These are phyloP conservation scores for Nyctereutes procyonoides DNA, from an alignment of 2,113 vertebrate genomes.

Conservation along the genomic window DNA sequence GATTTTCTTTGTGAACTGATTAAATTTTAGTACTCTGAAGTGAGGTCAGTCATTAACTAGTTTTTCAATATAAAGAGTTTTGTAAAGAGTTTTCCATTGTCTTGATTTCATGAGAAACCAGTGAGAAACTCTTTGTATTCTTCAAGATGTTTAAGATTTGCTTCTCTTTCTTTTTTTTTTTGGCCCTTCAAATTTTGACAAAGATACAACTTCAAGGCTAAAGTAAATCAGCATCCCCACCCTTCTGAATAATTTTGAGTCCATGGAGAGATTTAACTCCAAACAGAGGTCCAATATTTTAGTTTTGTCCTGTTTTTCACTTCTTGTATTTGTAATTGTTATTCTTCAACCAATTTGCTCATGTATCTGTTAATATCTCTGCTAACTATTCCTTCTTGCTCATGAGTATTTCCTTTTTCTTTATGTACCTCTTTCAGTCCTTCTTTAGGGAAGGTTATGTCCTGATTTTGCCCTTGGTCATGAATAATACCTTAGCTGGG, in stretches of 20 bases:
- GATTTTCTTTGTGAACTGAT: not conserved
- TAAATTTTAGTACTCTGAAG: not conserved
- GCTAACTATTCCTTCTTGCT: not conserved
- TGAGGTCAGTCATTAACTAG: not conserved
- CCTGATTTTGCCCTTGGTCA: not conserved
- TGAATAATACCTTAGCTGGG: not conserved
- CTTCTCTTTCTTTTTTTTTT: not conserved
- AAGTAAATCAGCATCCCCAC: not conserved
- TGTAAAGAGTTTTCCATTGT: not conserved
- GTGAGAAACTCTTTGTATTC: not conserved
- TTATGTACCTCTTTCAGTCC: not conserved
- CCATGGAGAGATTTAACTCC: not conserved
- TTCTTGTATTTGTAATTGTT: not conserved
- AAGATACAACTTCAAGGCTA: not conserved
- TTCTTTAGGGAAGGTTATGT: not conserved
- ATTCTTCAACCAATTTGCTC: not conserved
- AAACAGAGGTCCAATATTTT: not conserved
- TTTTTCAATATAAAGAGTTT: not conserved
- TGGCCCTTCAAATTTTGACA: not conserved
- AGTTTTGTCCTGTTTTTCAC: not conserved
- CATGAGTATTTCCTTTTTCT: not conserved
- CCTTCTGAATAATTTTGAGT: not conserved
- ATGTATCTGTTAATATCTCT: not conserved
- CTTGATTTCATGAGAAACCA: not conserved
- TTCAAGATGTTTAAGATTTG: not conserved